Evolutionary conservation across 1,140 invertebrate species (phyloP).

Genomic region (Leptestheria dahalacensis): DNA sequence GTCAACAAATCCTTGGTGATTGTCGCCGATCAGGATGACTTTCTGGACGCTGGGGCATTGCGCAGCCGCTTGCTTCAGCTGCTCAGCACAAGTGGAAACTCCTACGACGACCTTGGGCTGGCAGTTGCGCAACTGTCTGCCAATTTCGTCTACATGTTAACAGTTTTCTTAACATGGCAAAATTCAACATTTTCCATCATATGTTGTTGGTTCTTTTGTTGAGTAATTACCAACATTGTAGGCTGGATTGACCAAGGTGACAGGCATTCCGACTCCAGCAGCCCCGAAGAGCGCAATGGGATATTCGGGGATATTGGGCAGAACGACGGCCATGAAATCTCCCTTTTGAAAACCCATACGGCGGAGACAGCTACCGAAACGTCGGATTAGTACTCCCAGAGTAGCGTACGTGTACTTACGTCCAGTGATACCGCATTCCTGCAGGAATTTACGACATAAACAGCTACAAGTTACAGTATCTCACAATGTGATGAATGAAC

Average conservation of each 20-base stretch:
- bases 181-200: not conserved
- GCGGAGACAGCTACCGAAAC: conserved; percentile 49
- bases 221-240: conserved; percentile 44
- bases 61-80: conserved; percentile 29
- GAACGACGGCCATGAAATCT: conserved; percentile 50
- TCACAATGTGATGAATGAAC: not conserved
- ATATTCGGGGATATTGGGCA: conserved; percentile 65
- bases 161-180: conserved; percentile 16
- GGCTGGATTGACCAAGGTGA: conserved; percentile 61
- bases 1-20: not conserved
- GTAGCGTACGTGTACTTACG: conserved; percentile 52
- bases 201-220: not conserved
- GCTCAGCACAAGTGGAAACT: conserved; percentile 38
- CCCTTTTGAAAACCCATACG: conserved; percentile 46
- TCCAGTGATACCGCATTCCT: conserved; percentile 54
- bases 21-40: conserved; percentile 25
- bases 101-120: conserved; percentile 52
- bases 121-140: conserved; percentile 46
- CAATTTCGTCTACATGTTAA: conserved; percentile 65
- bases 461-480: not conserved
- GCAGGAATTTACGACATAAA: not conserved
- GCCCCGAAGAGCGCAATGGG: conserved; percentile 46
- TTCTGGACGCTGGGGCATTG: conserved; percentile 22
- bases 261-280: conserved; percentile 47
- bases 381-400: conserved; percentile 41